Evolutionary conservation across 1,140 invertebrate species (phyloP).

Genomic region (Ylistrum balloti): DNA sequence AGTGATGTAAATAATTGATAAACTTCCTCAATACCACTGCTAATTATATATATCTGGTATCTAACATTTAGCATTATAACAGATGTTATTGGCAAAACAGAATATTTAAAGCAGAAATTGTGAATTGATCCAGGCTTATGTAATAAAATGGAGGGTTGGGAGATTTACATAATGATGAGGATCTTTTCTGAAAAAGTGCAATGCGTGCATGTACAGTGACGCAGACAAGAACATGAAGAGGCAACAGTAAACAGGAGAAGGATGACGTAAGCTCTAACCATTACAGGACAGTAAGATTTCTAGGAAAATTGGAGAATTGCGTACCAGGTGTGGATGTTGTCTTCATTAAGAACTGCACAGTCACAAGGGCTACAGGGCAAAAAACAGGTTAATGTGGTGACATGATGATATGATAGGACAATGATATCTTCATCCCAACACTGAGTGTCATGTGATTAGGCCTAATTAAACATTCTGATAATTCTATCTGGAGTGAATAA

Average conservation of each 20-base stretch:
- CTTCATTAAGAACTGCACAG: slow-evolving; percentile 7
- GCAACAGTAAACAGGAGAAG: background rate
- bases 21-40: background rate
- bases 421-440: background rate
- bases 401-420: background rate
- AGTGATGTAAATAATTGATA: background rate
- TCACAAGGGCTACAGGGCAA: slow-evolving; percentile 37
- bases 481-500: too few relatives aligned
- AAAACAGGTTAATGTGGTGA: background rate
- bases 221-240: background rate
- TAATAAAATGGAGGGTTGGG: too few relatives aligned
- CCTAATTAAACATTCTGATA: too few relatives aligned
- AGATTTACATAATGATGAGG: background rate
- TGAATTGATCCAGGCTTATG: too few relatives aligned
- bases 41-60: background rate
- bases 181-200: background rate
- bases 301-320: background rate
- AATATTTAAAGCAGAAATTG: background rate
- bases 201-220: background rate
- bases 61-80: background rate
- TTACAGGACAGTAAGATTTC: background rate
- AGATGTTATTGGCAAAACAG: background rate
- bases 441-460: too few relatives aligned
- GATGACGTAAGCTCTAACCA: too few relatives aligned
- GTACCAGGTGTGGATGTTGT: slow-evolving; percentile 31